These are phyloP conservation scores for Panonychus citri DNA, from an alignment of 1,140 invertebrate species.

Conservation along the genomic window DNA sequence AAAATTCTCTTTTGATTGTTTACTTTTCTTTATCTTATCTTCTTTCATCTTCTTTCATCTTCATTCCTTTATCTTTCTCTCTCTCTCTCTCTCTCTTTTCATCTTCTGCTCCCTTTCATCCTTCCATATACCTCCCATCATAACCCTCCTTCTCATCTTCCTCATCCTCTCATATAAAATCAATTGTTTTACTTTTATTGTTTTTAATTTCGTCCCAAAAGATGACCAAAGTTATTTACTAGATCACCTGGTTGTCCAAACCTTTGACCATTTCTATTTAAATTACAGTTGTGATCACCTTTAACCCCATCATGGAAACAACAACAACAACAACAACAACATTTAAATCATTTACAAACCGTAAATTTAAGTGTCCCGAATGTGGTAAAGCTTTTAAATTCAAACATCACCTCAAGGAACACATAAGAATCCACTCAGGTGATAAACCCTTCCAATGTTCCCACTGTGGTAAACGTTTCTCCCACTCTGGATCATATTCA, in stretches of 20 bases:
- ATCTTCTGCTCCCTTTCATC: no score
- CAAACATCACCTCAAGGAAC: slow-evolving; percentile 96
- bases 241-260: no score
- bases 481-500: slow-evolving; percentile 95
- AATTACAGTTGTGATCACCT: no score
- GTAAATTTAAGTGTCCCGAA: slow-evolving; percentile 93
- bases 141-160: not conserved
- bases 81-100: no score
- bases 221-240: no score
- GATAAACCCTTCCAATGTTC: slow-evolving; percentile 94
- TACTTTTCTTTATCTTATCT: not conserved
- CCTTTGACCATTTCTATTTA: no score
- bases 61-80: not conserved
- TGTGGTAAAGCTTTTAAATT: slow-evolving; percentile 99
- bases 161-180: not conserved
- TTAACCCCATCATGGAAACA: no score
- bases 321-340: not conserved
- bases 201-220: no score
- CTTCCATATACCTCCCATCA: no score
- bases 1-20: not conserved
- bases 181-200: no score
- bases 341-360: slow-evolving; percentile 14
- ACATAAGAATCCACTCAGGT: slow-evolving; percentile 84
- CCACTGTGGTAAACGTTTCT: slow-evolving; percentile 94
- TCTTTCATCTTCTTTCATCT: not conserved